Base-by-base conservation (phyloP, 2,797 vertebrate genomes). In the Lepilemur ruficaudatus region DNA sequence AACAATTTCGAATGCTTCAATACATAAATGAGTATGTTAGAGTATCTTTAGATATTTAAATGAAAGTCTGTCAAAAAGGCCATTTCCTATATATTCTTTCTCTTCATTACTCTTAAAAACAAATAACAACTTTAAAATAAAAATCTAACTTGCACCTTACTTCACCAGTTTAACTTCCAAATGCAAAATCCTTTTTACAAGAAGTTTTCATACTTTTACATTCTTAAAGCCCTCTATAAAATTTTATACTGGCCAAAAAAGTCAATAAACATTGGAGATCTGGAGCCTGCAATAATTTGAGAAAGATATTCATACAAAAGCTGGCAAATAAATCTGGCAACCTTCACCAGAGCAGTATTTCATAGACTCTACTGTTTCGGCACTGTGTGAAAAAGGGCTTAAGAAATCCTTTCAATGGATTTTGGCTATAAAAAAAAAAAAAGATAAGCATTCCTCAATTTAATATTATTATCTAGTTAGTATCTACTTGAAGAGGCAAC, bases 321-420 rank as follows among this genome's bases (percentile, higher is more conserved):
- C 2, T 59, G 11, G 2, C 5, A 1, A 73, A 73, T 50, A 38
- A 70, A 30, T 38, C 35, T 52, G 22, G 35, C 57, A 80, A 35
- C 8, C 14, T 78, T 59, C 32, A 22, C 20, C 22, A 88, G 35
- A 38, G 46, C 46, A 35, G 17, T 9, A 89, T 46, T 59, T 52
- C 43, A 92, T 3, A 89, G 25, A 90, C 57, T 11, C 48, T 4
- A 73, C 7, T 28, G 14, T 32, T 92, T n/a, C 46, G 61, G 10
- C 38, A 82, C 41, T 46, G 30, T 28, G 50, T 17, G 23, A 46
- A 52, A 50, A 90, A 23, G n/a, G 4, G 43, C 13, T n/a, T 1
- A 80, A 91, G 81, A 95, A 91, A 96, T 23, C 32, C 93, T 55
- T 92, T 79, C 75, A 82, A 23, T 8, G 32, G 89, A 89, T 76